Base-by-base conservation (phyloP, 2,888 invertebrate species). In the Harmothoe impar region DNA sequence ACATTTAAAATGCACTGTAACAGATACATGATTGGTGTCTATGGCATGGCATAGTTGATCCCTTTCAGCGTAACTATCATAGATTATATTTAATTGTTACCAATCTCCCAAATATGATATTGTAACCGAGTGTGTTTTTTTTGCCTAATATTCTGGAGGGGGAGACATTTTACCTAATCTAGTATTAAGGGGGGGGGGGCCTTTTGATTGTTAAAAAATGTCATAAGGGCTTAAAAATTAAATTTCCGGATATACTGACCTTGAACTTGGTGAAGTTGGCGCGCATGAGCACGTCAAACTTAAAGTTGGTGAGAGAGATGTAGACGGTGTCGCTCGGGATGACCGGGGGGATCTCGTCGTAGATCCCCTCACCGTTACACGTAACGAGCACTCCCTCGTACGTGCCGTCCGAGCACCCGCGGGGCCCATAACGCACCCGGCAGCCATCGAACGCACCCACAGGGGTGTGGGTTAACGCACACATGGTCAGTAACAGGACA, bases 301-400 rank as follows among this genome's bases (percentile, higher is more conserved):
- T 89, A 90, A 92, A 92, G 89, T 92, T 92, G 54, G 77, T 78
- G 33, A 92, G 77, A 10, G 92, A 92, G 56, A 92, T 51, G 86
- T 91, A 92, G 54, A 92, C 89, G 23, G 91, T 90, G 85, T 92
- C 91, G 33, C 52, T 77, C 23, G 92, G 92, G n/a, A 92, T 78
- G 68, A 91, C 89, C 29, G 89, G 88, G 0, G 92, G 92, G 33
- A 92, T 91, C 3, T 86, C 35, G 3, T 29, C 51, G n/a, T 91
- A 91, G 12, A 29, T 78, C 12, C 91, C 91, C 23, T 81, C 43
- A 0, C 92, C 92, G 51, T 92, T 91, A 90, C 92, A 92, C 35
- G 91, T 90, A 31, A 91, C 92, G 10, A 92, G 43, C 5, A 92
- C 91, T 1, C 92, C 92, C 29, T 86, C 86, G 33, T 81, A 81